phyloP scores from a whole-genome alignment of 2,888 invertebrate genomes.

The Pristionchus fissidentatus region DNA sequence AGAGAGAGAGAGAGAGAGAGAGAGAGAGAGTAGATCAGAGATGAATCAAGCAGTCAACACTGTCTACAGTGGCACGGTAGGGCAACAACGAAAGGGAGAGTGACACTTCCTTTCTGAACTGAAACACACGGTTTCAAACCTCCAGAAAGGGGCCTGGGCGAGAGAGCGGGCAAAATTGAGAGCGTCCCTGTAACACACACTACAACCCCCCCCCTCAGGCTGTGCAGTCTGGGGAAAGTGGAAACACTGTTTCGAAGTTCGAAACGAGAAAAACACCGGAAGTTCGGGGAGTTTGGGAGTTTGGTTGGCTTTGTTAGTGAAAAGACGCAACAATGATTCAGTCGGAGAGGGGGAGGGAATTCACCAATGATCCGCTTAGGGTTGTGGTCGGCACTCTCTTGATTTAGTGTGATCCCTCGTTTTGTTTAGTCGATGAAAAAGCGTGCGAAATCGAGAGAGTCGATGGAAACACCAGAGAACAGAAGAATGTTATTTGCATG shows the following conservation, averaged over 20 bases:
- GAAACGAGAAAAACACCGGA: no score
- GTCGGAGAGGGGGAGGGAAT: neutral
- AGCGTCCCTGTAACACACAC: no score
- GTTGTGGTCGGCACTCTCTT: constrained; percentile 17
- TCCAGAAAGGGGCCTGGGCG: neutral
- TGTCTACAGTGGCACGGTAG: no score
- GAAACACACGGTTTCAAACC: neutral
- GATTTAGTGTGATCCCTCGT: neutral
- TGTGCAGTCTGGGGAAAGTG: neutral
- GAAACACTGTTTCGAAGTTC: neutral
- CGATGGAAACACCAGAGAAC: neutral
- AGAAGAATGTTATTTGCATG: no score
- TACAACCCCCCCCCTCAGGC: no score
- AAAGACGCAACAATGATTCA: neutral
- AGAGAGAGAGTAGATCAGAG: neutral
- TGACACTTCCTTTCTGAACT: no score
- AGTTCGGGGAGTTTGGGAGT: neutral
- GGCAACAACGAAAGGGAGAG: no score
- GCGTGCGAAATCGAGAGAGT: neutral
- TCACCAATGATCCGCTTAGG: constrained; percentile 27
- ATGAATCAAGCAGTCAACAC: no score
- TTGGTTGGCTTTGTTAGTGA: no score
- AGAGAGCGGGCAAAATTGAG: neutral
- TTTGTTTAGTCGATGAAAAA: neutral
- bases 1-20: constrained; percentile 9